phyloP scores from a whole-genome alignment of 2,888 invertebrate genomes.

The Tinea trinotella region DNA sequence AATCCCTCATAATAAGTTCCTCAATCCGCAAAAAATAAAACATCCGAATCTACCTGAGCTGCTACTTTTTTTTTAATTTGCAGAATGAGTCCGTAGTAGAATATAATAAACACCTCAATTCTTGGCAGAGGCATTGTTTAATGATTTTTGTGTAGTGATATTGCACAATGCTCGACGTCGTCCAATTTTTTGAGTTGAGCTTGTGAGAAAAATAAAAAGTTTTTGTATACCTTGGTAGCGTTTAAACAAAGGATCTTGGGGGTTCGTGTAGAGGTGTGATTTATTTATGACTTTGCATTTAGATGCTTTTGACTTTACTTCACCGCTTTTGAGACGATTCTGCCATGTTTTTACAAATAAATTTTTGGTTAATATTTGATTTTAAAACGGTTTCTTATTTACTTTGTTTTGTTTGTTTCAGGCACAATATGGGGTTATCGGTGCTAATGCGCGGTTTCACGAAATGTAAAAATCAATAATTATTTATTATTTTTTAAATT shows the following conservation, averaged over 20 bases:
- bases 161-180: constrained; percentile 61
- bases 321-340: constrained; percentile 56
- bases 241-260: constrained; percentile 64
- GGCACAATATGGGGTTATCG: background rate
- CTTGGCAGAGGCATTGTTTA: constrained; percentile 67
- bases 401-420: constrained; percentile 17
- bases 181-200: constrained; percentile 44
- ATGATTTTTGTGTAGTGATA: constrained; percentile 68
- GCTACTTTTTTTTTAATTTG: constrained; percentile 40
- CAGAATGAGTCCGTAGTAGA: constrained; percentile 48
- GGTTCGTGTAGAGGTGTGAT: constrained; percentile 66
- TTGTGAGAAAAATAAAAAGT: constrained; percentile 58
- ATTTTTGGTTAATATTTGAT: constrained; percentile 14
- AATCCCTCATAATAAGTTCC: constrained; percentile 69
- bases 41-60: constrained; percentile 57
- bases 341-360: constrained; percentile 23
- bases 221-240: constrained; percentile 65
- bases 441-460: background rate
- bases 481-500: background rate
- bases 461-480: background rate
- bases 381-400: constrained; percentile 10
- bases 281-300: constrained; percentile 64
- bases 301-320: constrained; percentile 43
- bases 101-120: constrained; percentile 72
- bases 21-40: constrained; percentile 52